phyloP scores from a whole-genome alignment of 1,140 invertebrate genomes.

The Antheraea mylitta region DNA sequence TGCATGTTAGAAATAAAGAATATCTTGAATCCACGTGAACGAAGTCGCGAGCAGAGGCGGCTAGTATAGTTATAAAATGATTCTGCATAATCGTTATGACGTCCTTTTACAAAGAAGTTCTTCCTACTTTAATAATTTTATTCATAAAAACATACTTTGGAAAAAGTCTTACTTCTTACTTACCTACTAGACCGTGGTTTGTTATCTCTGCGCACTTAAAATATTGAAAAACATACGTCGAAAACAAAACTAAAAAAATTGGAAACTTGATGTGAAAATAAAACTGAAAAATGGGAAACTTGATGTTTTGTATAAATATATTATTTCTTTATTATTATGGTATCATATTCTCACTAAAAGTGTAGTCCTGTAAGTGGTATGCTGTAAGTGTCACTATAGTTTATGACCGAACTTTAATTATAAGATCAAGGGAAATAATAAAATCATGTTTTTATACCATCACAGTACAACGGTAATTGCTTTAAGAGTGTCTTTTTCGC shows the following conservation, averaged over 20 bases:
- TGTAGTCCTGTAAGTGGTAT: no score
- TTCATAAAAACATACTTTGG: background rate
- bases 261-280: background rate
- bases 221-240: background rate
- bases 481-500: conserved; percentile 20
- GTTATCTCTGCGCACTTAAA: background rate
- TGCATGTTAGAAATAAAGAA: no score
- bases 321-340: no score
- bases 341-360: no score
- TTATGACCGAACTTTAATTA: background rate
- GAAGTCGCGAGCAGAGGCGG: no score
- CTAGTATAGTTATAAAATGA: no score
- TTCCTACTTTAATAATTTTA: no score
- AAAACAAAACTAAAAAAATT: background rate
- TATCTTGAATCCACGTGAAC: no score
- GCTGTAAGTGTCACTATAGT: background rate
- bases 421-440: background rate
- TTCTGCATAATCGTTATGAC: no score
- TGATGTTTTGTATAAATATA: no score
- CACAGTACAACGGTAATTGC: conserved; percentile 19
- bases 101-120: no score
- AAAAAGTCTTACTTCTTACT: background rate
- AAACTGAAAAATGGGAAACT: background rate
- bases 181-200: background rate
- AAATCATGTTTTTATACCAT: conserved; percentile 18